Percentiles rank a stretch among this genome's conserved stretches.
These are phyloP conservation scores for Tiaroga cobitis DNA, from an alignment of 2,797 vertebrate species.

Conservation along the genomic window DNA sequence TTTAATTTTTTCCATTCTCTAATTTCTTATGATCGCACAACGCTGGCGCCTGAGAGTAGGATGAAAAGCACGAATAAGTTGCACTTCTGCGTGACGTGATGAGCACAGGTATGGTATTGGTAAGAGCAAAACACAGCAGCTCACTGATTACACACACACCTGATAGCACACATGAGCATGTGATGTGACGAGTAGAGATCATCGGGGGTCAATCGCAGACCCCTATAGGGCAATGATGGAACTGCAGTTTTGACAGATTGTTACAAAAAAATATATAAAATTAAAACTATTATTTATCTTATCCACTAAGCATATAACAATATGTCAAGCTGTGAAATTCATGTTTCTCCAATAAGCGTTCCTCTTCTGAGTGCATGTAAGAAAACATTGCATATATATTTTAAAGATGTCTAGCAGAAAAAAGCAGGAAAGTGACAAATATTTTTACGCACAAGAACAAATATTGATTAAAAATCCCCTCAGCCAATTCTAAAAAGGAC, in stretches of 20 bases:
- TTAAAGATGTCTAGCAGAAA: not conserved
- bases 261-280: not conserved
- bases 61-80: not conserved
- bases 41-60: not conserved
- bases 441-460: not conserved
- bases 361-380: not conserved
- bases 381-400: not conserved
- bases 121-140: not conserved
- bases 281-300: not conserved
- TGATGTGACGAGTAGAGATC: not conserved
- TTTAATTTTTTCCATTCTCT: constrained; percentile 44
- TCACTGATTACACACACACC: not conserved
- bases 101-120: not conserved
- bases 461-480: not conserved
- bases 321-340: not conserved
- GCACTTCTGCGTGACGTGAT: not conserved
- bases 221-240: not conserved
- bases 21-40: not conserved
- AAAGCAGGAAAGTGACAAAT: not conserved
- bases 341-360: not conserved
- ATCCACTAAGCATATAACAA: not conserved
- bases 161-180: not conserved
- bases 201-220: not conserved
- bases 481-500: not conserved
- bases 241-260: not conserved